These are phyloP conservation scores for Hydrotaea diabolus DNA, from an alignment of 2,888 invertebrate species.

Conservation along the genomic window DNA sequence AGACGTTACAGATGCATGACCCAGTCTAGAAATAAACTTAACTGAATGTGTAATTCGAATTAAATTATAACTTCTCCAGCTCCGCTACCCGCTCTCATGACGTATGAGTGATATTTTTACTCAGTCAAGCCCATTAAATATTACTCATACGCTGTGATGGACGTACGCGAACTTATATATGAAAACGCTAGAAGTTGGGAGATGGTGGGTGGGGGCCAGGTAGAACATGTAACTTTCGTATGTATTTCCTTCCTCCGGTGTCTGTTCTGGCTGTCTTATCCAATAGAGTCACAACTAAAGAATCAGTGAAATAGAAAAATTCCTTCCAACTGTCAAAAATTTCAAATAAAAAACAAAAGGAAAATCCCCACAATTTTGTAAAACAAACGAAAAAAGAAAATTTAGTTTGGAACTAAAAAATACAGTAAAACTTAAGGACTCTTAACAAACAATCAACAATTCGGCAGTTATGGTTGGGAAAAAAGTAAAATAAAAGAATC, in stretches of 20 bases:
- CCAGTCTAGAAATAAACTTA: not conserved
- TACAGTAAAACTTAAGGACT: no score
- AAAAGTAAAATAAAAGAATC: no score
- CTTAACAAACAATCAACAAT: no score
- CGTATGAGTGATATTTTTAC: not conserved
- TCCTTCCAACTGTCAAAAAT: not conserved
- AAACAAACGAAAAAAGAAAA: no score
- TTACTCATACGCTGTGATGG: slow-evolving; percentile 18
- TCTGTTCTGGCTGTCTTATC: not conserved
- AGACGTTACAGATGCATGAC: not conserved
- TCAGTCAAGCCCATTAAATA: not conserved
- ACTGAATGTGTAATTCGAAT: not conserved
- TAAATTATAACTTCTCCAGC: not conserved
- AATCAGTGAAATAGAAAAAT: not conserved
- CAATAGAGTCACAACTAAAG: no score
- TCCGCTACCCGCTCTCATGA: not conserved
- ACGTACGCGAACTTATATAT: no score
- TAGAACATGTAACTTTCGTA: not conserved
- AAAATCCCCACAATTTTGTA: not conserved
- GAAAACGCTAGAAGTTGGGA: no score
- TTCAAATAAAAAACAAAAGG: not conserved
- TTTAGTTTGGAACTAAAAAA: no score
- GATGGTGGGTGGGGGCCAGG: no score
- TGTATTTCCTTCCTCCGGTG: not conserved
- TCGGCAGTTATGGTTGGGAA: no score